Conservation (phyloP, 2,113 vertebrate genomes). For the Urocynchramus pylzowi region DNA sequence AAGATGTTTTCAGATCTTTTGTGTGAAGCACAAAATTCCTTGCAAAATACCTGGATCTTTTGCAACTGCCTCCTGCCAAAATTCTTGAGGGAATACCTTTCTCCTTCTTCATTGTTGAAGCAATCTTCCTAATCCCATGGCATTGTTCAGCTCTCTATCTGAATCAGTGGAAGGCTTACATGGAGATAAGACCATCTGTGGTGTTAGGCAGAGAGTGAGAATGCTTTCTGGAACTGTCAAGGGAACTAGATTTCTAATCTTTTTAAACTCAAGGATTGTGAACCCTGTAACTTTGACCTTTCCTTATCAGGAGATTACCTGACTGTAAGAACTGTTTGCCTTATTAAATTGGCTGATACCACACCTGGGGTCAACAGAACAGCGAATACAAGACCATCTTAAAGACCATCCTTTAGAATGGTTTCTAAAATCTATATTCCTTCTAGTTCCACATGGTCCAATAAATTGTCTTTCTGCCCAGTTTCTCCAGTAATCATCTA, state of each 20-base stretch:
- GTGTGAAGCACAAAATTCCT: neutral
- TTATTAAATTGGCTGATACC: neutral
- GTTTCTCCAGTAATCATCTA: neutral
- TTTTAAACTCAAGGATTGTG: neutral
- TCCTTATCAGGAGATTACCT: neutral
- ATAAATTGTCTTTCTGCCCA: neutral
- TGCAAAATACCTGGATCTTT: neutral
- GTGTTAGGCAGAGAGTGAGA: neutral
- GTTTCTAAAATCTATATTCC: neutral
- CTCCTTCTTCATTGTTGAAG: neutral
- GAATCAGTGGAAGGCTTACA: neutral
- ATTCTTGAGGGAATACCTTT: neutral
- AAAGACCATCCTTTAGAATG: neutral
- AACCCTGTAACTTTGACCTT: neutral
- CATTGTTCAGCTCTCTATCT: neutral
- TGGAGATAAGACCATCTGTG: conserved; percentile 1
- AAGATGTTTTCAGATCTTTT: neutral
- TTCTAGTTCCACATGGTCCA: neutral
- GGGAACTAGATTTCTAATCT: neutral
- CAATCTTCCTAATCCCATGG: neutral
- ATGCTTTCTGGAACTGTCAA: conserved; percentile 5
- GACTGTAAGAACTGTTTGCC: neutral
- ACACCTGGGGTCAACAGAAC: neutral
- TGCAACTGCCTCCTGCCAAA: neutral
- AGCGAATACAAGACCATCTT: neutral